Base-by-base conservation (phyloP, 1,140 invertebrate species). In the Choristoneura fumiferana region DNA sequence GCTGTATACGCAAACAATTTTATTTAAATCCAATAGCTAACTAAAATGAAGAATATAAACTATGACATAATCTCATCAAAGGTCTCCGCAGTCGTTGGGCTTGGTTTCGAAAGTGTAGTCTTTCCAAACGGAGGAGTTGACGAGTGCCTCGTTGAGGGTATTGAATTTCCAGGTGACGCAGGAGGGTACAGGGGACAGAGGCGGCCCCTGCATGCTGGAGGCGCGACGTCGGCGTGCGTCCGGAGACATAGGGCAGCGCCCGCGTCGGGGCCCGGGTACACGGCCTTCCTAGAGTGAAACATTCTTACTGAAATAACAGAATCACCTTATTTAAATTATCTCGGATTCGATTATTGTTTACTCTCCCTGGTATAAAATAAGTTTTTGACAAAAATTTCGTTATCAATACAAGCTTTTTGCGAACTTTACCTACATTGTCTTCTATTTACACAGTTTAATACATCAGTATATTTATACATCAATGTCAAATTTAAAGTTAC, bases 101-200 rank as follows among this genome's bases (percentile, higher is more conserved):
- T 73, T 76, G 5, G 58, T 65, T 22, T 79, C 69, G 36, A 79
- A 73, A 8, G 69, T 73, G 34, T 76, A 81, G 14, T 78, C 71
- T 49, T 81, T 84, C 75, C 77, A 84, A 12, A 66, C 71, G 4
- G 73, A 69, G 8, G 81, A 80, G 61, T 79, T 72, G 14, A 84
- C 73, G 8, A 84, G 57, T 10, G 76, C 72, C 64, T 84, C 81
- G 53, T 79, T 84, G 35, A 86, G 66, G 37, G 85, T 88, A 49
- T 88, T 85, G 59, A 82, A 86, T 68, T 86, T 88, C 81, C 82
- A 84, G 36, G 71, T 53, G 15, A 67, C 58, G 34, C 57, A 64
- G 17, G 65, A 63, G 13, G 75, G 75, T 8, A 70, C 71, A 5
- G 75, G 65, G 0, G 76, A 72, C 13, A 80, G 60, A 22, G 67